Evolutionary conservation across 2,797 vertebrate species (phyloP), one percentile per base, ranked within the genome.

Genomic region (Amblyopsis hoosieri): DNA sequence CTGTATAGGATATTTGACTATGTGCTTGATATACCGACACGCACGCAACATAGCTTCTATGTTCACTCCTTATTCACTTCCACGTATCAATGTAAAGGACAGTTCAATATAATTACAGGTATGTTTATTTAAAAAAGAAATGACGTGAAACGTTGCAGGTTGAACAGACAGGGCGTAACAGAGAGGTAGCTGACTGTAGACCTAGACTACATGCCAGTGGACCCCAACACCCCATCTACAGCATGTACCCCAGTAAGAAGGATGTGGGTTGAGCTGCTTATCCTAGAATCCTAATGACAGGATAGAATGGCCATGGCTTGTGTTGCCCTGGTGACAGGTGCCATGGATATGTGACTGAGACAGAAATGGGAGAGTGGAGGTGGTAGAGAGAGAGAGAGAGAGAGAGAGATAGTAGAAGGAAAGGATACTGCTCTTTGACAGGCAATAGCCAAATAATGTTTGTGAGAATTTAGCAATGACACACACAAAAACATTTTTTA

Each of bases 201-300:
- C 9, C 37, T 42, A 9, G 37, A 42, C 37, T 42, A 42, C 37
- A 42, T 9, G 37, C 9, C 37, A 42, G 3, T 9, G 9, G 51
- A 6, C 64, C 61, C 66, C 71, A 51, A 31, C 47, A 5, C 37
- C 37, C 37, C 37, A 42, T 42, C 37, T 42, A 42, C 37, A 42
- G 37, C 37, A 42, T 42, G 1, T 42, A 7, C 6, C 37, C 6
- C 37, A 7, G 37, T 42, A 42, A 9, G 6, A 42, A 42, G 37
- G 37, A 42, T 42, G 37, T 42, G 37, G 6, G 37, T 7, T 12
- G 13, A 55, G 54, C 72, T 75, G 68, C 80, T 83, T 80, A 85
- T 87, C 79, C 88, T 72, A 66, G 82, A 84, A 87, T 89, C 80
- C 85, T 90, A 91, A 93, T 91, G 90, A 90, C 75, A 80, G 90